phyloP scores from a whole-genome alignment of 92 coral and sea anemone genomes.

The Parazoanthus darwini region DNA sequence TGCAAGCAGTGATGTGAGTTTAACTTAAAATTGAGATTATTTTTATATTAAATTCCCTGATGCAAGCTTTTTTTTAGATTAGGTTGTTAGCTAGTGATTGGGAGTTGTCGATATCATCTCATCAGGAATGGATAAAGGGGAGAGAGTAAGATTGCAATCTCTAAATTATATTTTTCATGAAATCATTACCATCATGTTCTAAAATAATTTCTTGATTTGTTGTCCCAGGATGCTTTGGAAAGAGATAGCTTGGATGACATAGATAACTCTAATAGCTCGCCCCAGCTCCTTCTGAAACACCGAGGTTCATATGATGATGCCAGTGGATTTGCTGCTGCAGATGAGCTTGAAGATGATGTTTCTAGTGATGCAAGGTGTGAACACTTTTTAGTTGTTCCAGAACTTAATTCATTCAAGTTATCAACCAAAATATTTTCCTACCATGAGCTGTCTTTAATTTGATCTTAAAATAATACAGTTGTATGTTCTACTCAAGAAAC shows the following conservation, averaged over 20 bases:
- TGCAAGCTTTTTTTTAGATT: too few relatives aligned
- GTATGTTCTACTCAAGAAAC: too few relatives aligned
- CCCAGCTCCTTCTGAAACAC: slow-evolving; percentile 32
- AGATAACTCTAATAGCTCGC: slow-evolving; percentile 16
- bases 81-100: too few relatives aligned
- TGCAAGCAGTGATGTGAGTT: slow-evolving; percentile 72
- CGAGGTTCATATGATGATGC: slow-evolving; percentile 46
- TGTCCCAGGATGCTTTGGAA: slow-evolving; percentile 27
- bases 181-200: background rate
- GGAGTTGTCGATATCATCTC: too few relatives aligned
- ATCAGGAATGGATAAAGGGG: too few relatives aligned
- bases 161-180: background rate
- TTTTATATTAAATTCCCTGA: background rate
- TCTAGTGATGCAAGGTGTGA: slow-evolving; percentile 68
- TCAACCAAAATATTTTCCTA: too few relatives aligned
- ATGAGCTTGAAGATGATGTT: slow-evolving; percentile 59
- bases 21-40: background rate
- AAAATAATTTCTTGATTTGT: background rate
- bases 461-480: too few relatives aligned
- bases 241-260: slow-evolving; percentile 35
- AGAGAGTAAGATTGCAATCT: too few relatives aligned
- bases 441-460: too few relatives aligned
- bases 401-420: too few relatives aligned
- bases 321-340: slow-evolving; percentile 60
- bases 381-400: background rate